phyloP scores from a whole-genome alignment of 2,888 invertebrate genomes.

The Ochlodes sylvanus region DNA sequence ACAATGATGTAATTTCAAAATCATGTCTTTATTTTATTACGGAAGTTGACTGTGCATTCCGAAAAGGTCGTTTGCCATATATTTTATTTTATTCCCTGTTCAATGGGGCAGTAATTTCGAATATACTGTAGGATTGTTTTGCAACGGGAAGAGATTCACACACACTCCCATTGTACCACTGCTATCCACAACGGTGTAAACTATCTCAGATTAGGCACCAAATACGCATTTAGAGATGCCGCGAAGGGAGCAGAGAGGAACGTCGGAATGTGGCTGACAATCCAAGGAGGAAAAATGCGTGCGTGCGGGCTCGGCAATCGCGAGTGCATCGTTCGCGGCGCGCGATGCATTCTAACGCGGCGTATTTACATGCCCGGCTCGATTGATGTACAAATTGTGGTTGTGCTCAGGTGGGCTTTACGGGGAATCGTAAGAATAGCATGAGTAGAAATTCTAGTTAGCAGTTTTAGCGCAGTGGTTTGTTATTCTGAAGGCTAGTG shows the following conservation, averaged over 20 bases:
- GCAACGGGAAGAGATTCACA: no score
- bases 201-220: neutral
- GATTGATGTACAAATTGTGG: conserved; percentile 21
- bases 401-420: conserved; percentile 30
- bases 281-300: conserved; percentile 41
- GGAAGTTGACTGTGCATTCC: no score
- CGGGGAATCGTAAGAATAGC: conserved; percentile 34
- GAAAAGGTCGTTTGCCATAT: no score
- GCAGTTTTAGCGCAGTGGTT: no score
- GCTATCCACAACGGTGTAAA: no score
- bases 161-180: no score
- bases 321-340: conserved; percentile 46
- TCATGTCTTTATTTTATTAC: no score
- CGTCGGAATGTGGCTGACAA: conserved; percentile 19
- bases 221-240: neutral
- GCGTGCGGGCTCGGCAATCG: conserved; percentile 43
- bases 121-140: no score
- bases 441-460: neutral
- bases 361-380: conserved; percentile 41
- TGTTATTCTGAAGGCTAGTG: no score
- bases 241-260: neutral
- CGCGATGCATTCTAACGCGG: conserved; percentile 39
- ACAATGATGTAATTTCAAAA: no score
- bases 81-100: no score
- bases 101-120: no score